Conservation (phyloP, 2,113 vertebrate species). For the Sterrhoptilus dennistouni region DNA sequence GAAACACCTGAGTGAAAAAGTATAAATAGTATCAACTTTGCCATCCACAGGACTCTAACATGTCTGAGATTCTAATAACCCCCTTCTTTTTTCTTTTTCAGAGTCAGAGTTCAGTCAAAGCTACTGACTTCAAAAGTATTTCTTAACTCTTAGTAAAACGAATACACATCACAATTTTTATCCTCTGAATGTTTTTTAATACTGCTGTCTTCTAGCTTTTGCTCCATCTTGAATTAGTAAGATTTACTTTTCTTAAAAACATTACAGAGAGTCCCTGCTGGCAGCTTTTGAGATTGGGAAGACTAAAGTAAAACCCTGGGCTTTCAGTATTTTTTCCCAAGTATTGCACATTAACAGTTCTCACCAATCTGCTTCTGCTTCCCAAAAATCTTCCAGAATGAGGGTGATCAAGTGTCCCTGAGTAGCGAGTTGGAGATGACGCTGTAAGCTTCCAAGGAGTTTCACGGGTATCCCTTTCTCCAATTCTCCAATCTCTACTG, state of each 20-base stretch:
- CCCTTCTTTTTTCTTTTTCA: not conserved
- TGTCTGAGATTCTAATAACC: not conserved
- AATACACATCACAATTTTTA: not conserved
- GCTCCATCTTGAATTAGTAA: not conserved
- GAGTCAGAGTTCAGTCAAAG: not conserved
- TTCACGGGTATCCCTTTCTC: conserved; percentile 74
- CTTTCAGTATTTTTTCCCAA: not conserved
- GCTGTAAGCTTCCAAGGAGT: conserved; percentile 80
- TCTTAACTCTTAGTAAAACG: not conserved
- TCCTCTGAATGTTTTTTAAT: not conserved
- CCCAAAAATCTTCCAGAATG: conserved; percentile 76
- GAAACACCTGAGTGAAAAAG: not conserved
- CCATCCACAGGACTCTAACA: not conserved
- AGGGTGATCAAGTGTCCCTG: conserved; percentile 73
- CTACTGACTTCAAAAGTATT: not conserved
- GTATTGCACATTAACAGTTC: not conserved
- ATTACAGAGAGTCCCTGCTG: not conserved
- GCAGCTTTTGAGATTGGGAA: not conserved
- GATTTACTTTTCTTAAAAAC: not conserved
- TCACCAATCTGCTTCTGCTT: conserved; percentile 84
- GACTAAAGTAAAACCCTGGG: not conserved
- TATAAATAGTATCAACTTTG: not conserved
- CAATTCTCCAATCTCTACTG: conserved; percentile 77
- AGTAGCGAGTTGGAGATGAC: conserved; percentile 74
- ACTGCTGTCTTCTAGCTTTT: not conserved